phyloP scores from a whole-genome alignment of 92 coral and sea anemone genomes.

The Actinernus sp. region DNA sequence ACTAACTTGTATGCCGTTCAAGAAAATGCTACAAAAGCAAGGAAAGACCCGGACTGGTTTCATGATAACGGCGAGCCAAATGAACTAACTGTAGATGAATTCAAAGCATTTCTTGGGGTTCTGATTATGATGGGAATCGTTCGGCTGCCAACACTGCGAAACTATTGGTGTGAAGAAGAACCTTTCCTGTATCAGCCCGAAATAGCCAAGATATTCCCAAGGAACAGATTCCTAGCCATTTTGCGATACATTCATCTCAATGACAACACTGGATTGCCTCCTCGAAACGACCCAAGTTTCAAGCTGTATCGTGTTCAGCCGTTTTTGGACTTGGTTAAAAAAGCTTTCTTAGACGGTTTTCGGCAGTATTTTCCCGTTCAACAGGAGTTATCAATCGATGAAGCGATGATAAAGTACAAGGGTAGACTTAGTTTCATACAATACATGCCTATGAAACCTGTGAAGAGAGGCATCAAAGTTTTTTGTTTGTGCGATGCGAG shows the following conservation, averaged over 20 bases:
- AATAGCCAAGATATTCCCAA: slow-evolving; percentile 28
- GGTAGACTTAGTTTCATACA: slow-evolving; percentile 42
- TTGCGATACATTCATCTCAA: slow-evolving; percentile 40
- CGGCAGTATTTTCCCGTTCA: background rate
- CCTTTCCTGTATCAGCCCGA: slow-evolving; percentile 12
- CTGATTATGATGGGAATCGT: slow-evolving; percentile 53
- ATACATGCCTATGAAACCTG: slow-evolving; percentile 12
- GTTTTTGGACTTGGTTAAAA: background rate
- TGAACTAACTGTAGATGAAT: slow-evolving; percentile 26
- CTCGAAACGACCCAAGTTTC: slow-evolving; percentile 3
- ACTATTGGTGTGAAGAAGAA: slow-evolving; percentile 28
- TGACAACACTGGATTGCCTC: slow-evolving; percentile 14
- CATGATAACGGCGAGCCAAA: background rate
- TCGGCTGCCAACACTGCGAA: slow-evolving; percentile 23
- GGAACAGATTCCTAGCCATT: slow-evolving; percentile 10
- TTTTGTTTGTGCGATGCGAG: slow-evolving; percentile 25
- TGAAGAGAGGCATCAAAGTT: slow-evolving; percentile 17
- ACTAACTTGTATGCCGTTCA: background rate
- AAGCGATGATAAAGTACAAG: slow-evolving; percentile 21
- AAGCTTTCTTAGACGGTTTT: background rate
- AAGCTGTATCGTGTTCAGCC: slow-evolving; percentile 17
- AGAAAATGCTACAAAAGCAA: background rate
- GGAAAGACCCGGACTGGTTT: background rate
- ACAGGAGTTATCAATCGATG: slow-evolving; percentile 27
- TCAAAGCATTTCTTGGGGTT: slow-evolving; percentile 38